Conservation (phyloP, 2,797 vertebrate genomes). For the Brachyalestes nurse region DNA sequence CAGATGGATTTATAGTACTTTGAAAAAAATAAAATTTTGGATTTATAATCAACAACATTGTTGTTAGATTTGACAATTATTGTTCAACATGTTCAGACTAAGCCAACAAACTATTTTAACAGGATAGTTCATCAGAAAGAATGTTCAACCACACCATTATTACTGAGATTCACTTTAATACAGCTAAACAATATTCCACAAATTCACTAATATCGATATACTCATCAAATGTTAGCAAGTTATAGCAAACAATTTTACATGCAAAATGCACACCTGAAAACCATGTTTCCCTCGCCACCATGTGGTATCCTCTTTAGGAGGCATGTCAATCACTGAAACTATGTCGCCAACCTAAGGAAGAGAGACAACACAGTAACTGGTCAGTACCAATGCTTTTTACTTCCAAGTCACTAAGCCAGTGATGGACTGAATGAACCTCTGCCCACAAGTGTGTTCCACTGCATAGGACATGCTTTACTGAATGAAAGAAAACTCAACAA, state of each 20-base stretch:
- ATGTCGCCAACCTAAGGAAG: conserved; percentile 92
- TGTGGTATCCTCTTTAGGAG: conserved; percentile 96
- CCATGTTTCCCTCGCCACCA: conserved; percentile 99
- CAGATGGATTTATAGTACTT: no score
- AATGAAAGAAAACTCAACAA: not conserved
- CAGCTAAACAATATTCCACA: not conserved
- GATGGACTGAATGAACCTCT: no score
- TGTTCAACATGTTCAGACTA: no score
- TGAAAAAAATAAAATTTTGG: no score
- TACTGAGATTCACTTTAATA: not conserved
- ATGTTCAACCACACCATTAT: conserved; percentile 1
- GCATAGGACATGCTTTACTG: not conserved
- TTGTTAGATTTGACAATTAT: no score
- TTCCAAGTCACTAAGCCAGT: not conserved
- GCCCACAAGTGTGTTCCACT: not conserved
- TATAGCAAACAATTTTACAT: not conserved
- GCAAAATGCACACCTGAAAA: conserved; percentile 85
- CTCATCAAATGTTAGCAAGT: not conserved
- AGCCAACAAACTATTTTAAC: no score
- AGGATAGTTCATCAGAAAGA: no score
- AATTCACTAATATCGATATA: not conserved
- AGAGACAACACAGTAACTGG: not conserved
- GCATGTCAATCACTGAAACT: conserved; percentile 99
- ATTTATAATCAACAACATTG: no score
- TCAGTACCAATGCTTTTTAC: not conserved